Percentiles rank a stretch among this genome's conserved stretches.
Conservation (phyloP, 1,140 invertebrate species). For the Zaprionus nigranus region DNA sequence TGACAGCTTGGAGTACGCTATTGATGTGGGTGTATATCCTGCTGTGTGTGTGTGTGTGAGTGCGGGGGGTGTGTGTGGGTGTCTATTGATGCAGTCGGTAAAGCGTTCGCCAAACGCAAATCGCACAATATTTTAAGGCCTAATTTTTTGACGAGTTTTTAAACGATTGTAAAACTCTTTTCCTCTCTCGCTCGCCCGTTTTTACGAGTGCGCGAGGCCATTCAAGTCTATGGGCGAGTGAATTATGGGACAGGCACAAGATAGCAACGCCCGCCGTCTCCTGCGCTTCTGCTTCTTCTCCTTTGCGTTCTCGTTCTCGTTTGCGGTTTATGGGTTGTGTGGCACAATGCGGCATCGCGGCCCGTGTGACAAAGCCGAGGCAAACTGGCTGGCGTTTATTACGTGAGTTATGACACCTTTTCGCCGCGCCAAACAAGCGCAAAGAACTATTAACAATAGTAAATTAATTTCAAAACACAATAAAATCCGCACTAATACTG, state of each 20-base stretch:
- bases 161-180: slow-evolving; percentile 84
- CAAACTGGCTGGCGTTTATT: slow-evolving; percentile 69
- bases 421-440: slow-evolving; percentile 8
- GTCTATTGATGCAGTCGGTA: slow-evolving; percentile 46
- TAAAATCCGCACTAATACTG: slow-evolving; percentile 69
- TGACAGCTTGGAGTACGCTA: slow-evolving; percentile 21
- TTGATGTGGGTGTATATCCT: slow-evolving; percentile 35
- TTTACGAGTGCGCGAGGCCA: slow-evolving; percentile 73
- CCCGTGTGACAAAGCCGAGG: slow-evolving; percentile 63
- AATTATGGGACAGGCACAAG: slow-evolving; percentile 71
- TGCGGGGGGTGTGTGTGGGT: slow-evolving; percentile 30
- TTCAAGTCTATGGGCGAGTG: slow-evolving; percentile 72
- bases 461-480: slow-evolving; percentile 72
- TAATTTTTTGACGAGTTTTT: slow-evolving; percentile 84
- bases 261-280: slow-evolving; percentile 42
- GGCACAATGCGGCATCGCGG: slow-evolving; percentile 19
- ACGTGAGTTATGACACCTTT: slow-evolving; percentile 74
- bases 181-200: slow-evolving; percentile 60
- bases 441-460: slow-evolving; percentile 68
- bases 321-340: slow-evolving; percentile 58
- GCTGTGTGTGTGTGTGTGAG: slow-evolving; percentile 13
- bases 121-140: slow-evolving; percentile 79
- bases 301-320: slow-evolving; percentile 14
- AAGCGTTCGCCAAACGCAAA: slow-evolving; percentile 58
- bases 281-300: background rate